Evolutionary conservation across 2,113 vertebrate genomes (phyloP), one percentile per base, ranked within the genome.

Genomic region (Oncorhynchus kisutch): DNA sequence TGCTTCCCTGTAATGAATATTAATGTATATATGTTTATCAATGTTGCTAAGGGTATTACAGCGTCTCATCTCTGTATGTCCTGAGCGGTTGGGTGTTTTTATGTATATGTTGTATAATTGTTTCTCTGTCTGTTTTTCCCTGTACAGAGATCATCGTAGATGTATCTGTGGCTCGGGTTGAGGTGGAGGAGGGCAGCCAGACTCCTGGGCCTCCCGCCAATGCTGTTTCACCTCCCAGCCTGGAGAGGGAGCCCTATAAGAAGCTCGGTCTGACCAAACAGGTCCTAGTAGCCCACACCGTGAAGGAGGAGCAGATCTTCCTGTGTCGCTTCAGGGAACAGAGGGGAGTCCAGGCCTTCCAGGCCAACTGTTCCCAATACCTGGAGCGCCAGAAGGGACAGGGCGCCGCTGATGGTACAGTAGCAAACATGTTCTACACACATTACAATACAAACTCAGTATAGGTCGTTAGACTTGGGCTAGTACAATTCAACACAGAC

Each of bases 221-320:
- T 49, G 78, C 90, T 2, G 62, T 91, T 72, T 88, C 79, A 0
- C 80, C 93, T 68, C 88, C 92, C 5, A 90, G 82, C 88, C 95
- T 92, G 25, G 96, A 96, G 83, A 93, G 93, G 85, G 97, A 95
- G 75, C 83, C 92, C 1, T 96, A 97, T 87, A 94, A 93, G 92
- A 96, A 92, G 78, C 90, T 96, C 75, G 96, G 96, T 0, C 92
- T 99, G 74, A 99, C 97, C 73, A 98, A 98, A 89, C 95, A 98
- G 83, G 94, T 97, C 70, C 93, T 99, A 90, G 96, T 96, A 0
- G 96, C 95, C 4, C 98, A 99, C 76, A 98, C 97, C 0, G 96
- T 97, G 82, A 97, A 96, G 81, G 97, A 99, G 75, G 97, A 99
- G 78, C 96, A 97, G 85, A 94, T 89, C 70, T 99, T 97, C 88